Percentiles rank a stretch among this genome's conserved stretches.
These are phyloP conservation scores for Anthrax anthrax DNA, from an alignment of 2,888 invertebrate species.

Conservation along the genomic window DNA sequence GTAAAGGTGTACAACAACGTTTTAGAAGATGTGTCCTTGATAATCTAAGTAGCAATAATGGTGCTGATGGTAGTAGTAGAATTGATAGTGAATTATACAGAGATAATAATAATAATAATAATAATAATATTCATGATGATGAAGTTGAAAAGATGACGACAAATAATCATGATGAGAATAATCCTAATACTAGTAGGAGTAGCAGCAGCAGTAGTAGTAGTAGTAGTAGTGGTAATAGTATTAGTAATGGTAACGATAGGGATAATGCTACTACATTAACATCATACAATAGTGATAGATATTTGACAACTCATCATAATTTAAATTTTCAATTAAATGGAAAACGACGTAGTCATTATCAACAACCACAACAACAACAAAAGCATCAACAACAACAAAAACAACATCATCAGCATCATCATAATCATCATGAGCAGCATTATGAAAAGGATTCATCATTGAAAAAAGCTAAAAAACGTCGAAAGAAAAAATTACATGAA, in stretches of 20 bases:
- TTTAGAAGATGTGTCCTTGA: slow-evolving; percentile 33
- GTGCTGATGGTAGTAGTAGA: neutral
- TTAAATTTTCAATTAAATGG: neutral
- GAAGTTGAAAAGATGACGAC: neutral
- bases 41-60: slow-evolving; percentile 19
- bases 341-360: neutral
- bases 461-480: slow-evolving; percentile 5
- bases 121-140: no score
- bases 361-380: no score
- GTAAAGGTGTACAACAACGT: slow-evolving; percentile 34
- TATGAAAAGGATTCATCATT: slow-evolving; percentile 3
- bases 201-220: neutral
- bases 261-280: neutral
- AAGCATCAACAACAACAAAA: no score
- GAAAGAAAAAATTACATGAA: slow-evolving; percentile 5
- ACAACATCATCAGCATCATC: no score
- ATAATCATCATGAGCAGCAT: neutral
- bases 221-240: neutral
- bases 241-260: neutral
- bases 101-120: no score
- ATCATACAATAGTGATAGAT: neutral
- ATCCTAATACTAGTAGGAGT: neutral
- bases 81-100: no score
- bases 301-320: neutral
- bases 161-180: neutral